Conservation (phyloP, 53 echinoderm and acorn worm species). For the Paracentrotus lividus region DNA sequence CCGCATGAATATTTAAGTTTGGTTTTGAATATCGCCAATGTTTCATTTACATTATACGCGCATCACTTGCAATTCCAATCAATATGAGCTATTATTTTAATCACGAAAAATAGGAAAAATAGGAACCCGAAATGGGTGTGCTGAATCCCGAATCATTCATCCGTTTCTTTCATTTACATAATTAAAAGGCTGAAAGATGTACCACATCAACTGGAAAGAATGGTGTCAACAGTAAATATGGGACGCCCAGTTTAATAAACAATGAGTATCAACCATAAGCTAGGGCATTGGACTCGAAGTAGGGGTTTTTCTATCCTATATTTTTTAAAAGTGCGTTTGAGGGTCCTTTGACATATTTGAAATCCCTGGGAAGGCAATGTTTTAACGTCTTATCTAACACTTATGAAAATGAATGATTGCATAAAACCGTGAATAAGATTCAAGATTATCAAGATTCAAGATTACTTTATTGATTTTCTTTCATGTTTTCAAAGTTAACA, state of each 20-base stretch:
- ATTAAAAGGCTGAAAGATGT: conserved; percentile 1
- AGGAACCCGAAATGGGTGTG: not conserved
- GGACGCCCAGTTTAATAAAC: not conserved
- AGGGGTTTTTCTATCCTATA: too few species aligned
- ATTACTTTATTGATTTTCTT: too few species aligned
- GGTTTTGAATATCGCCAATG: not conserved
- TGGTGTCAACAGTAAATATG: not conserved
- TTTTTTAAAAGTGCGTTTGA: too few species aligned
- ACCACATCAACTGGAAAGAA: not conserved
- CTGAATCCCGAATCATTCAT: not conserved
- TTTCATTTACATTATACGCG: conserved; percentile 1
- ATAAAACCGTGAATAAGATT: too few species aligned
- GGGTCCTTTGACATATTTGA: too few species aligned
- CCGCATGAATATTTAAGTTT: not conserved
- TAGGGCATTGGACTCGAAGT: too few species aligned
- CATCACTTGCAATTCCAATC: conserved; percentile 26
- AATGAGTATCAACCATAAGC: conserved; percentile 25
- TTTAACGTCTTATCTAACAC: too few species aligned
- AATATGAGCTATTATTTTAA: not conserved
- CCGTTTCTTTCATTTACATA: not conserved
- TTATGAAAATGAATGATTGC: too few species aligned
- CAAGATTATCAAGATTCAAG: too few species aligned
- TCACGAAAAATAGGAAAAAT: not conserved
- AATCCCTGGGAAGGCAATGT: too few species aligned
- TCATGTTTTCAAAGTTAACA: too few species aligned